Conservation (phyloP, 1,140 invertebrate species). For the Ceratosolen solmsi region DNA sequence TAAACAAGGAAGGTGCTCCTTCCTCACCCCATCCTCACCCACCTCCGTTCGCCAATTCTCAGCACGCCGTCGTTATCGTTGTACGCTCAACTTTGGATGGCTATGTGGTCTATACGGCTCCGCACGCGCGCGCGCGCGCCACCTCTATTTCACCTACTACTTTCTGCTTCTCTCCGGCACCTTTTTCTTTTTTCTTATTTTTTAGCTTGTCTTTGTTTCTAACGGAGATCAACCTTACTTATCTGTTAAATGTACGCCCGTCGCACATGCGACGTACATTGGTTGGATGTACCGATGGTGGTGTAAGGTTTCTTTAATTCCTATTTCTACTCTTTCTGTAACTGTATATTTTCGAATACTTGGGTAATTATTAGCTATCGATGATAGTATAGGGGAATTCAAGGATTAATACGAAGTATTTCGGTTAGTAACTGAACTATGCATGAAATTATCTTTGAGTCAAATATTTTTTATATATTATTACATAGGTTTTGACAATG, state of each 20-base stretch:
- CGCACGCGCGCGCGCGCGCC: not conserved
- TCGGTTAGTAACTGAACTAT: no score
- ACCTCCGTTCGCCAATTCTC: conserved; percentile 39
- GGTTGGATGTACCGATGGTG: not conserved
- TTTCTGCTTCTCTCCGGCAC: not conserved
- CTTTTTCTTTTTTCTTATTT: not conserved
- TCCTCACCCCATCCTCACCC: not conserved
- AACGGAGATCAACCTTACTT: conserved; percentile 39
- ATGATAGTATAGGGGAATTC: no score
- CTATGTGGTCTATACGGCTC: not conserved
- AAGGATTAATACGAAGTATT: no score
- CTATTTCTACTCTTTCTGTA: conserved; percentile 28
- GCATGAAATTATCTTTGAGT: no score
- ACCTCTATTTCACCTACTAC: not conserved
- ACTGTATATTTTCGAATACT: no score
- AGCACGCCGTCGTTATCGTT: conserved; percentile 45
- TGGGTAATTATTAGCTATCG: no score
- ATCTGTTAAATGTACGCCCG: conserved; percentile 44
- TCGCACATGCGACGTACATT: not conserved
- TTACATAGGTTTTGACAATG: no score
- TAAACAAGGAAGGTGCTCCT: conserved; percentile 60
- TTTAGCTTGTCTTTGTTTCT: conserved; percentile 28
- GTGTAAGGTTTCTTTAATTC: conserved; percentile 39
- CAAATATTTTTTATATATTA: no score
- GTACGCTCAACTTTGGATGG: not conserved